Conservation (phyloP, 2,113 vertebrate species). For the Carollia perspicillata region DNA sequence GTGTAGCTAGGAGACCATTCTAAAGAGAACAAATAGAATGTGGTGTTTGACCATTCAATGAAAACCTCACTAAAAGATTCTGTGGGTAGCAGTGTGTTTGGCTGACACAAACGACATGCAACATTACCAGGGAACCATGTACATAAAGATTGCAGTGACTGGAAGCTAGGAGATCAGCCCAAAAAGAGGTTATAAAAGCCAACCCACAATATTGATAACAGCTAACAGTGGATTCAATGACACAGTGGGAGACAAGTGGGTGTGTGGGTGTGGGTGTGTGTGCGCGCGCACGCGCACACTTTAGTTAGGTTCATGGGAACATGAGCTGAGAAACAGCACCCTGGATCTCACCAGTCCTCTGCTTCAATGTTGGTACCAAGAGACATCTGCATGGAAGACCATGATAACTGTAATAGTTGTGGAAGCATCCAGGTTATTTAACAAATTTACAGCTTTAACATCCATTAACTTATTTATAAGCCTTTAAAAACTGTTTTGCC, state of each 20-base stretch:
- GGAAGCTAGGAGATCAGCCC: not conserved
- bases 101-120: not conserved
- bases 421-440: not conserved
- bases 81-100: not conserved
- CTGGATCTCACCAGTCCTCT: not conserved
- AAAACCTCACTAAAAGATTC: conserved; percentile 2
- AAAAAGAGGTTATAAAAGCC: not conserved
- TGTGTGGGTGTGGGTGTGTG: not conserved
- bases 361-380: not conserved
- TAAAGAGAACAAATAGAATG: not conserved
- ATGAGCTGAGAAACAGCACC: not conserved
- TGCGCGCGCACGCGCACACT: too few species aligned
- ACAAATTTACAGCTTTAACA: not conserved
- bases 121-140: not conserved
- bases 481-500: not conserved
- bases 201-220: not conserved
- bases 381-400: not conserved
- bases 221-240: not conserved
- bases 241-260: not conserved
- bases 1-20: not conserved
- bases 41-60: not conserved
- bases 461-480: not conserved
- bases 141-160: not conserved
- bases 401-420: not conserved
- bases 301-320: not conserved